Percentiles rank a stretch among this genome's conserved stretches.
phyloP scores from a whole-genome alignment of 2,113 vertebrate species.

The Chloropsis cyanopogon region DNA sequence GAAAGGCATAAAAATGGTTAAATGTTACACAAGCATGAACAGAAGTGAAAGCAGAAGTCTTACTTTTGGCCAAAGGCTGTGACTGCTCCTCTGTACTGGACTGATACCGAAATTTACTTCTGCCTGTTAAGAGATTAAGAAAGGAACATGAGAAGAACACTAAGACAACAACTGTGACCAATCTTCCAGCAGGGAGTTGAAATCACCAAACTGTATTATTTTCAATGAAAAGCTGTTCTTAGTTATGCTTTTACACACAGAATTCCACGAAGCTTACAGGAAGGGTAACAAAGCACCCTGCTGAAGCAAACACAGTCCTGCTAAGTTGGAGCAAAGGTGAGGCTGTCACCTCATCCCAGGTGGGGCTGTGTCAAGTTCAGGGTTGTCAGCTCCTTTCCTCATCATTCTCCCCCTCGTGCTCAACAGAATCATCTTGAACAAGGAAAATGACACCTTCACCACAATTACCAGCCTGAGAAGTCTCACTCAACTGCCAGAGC shows the following conservation, averaged over 20 bases:
- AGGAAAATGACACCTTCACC: background rate
- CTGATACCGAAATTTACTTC: background rate
- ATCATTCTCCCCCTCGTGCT: rapidly evolving
- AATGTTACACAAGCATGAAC: background rate
- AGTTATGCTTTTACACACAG: background rate
- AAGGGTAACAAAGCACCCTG: background rate
- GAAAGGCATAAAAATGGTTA: background rate
- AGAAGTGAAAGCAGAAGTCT: conserved; percentile 49
- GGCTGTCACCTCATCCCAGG: background rate
- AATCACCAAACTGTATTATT: background rate
- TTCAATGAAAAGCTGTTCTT: background rate
- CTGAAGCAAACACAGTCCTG: background rate
- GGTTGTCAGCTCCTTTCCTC: background rate
- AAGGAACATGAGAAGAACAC: background rate
- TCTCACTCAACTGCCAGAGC: background rate
- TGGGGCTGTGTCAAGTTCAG: background rate
- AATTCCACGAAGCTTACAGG: background rate
- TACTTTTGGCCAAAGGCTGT: conserved; percentile 39
- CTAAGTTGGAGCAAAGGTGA: background rate
- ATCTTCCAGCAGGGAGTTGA: background rate
- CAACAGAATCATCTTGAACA: background rate
- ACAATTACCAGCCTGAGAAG: background rate
- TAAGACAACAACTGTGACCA: background rate
- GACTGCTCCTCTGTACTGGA: background rate
- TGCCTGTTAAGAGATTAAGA: background rate